Conservation (phyloP, 2,113 vertebrate genomes). For the Sander vitreus region DNA sequence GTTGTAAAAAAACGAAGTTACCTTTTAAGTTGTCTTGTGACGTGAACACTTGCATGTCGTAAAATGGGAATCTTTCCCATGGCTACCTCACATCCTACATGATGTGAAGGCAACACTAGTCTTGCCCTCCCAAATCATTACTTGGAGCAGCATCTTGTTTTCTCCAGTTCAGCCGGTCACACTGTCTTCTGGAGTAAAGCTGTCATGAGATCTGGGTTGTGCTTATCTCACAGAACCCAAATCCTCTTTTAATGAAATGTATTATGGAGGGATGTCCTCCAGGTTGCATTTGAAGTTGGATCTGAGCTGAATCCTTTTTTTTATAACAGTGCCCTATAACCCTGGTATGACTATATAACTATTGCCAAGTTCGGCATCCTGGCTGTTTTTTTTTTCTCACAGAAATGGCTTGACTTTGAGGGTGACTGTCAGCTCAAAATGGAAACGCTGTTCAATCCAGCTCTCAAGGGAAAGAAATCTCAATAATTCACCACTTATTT, state of each 20-base stretch:
- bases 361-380: neutral
- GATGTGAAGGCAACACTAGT: neutral
- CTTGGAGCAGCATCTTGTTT: slow-evolving; percentile 1
- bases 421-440: neutral
- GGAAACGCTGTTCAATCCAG: neutral
- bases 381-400: neutral
- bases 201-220: slow-evolving; percentile 1
- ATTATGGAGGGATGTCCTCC: slow-evolving; percentile 1
- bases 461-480: neutral
- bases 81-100: too few species aligned
- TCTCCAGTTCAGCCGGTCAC: neutral
- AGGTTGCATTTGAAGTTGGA: slow-evolving; percentile 14
- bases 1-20: too few species aligned
- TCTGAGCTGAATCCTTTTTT: slow-evolving; percentile 7
- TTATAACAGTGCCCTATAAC: slow-evolving; percentile 18
- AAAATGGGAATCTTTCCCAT: too few species aligned
- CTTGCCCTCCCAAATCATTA: neutral
- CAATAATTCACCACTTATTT: neutral
- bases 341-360: neutral
- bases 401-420: neutral
- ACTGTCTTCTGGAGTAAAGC: slow-evolving; percentile 25
- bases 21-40: too few species aligned
- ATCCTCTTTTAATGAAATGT: slow-evolving; percentile 63
- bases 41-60: too few species aligned
- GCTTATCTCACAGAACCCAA: slow-evolving; percentile 19